Percentiles rank a stretch among this genome's conserved stretches.
Evolutionary conservation across 2,888 invertebrate species (phyloP).

Genomic region (Aradus depressus): DNA sequence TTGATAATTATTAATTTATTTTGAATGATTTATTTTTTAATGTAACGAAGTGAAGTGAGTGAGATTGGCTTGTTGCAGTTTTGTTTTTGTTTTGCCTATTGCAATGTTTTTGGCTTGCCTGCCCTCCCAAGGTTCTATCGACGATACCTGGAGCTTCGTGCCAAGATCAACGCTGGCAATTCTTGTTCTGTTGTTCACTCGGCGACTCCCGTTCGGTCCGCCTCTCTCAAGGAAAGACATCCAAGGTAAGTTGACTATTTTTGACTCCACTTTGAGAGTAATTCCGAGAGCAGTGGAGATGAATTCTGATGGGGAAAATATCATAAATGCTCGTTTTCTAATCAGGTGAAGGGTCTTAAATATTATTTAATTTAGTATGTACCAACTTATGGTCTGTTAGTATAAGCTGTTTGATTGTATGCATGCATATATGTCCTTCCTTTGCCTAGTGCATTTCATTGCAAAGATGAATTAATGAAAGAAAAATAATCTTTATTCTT

Average conservation of each 20-base stretch:
- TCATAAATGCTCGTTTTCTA: no score
- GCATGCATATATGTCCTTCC: no score
- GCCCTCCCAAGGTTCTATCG: conserved; percentile 65
- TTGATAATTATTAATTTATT: not conserved
- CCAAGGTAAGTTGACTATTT: conserved; percentile 32
- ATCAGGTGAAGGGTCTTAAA: no score
- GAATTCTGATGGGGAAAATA: no score
- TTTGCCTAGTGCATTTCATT: no score
- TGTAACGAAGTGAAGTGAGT: conserved; percentile 5
- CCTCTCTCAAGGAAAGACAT: conserved; percentile 46
- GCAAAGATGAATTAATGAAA: no score
- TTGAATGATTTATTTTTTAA: not conserved
- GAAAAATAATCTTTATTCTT: no score
- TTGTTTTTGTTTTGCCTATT: conserved; percentile 18
- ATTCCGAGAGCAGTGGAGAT: no score
- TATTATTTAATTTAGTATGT: no score
- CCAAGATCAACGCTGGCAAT: conserved; percentile 70
- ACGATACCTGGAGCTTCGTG: conserved; percentile 75
- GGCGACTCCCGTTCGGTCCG: conserved; percentile 44
- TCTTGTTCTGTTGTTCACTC: conserved; percentile 58
- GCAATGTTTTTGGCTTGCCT: conserved; percentile 21
- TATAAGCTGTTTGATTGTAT: no score
- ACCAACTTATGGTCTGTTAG: no score
- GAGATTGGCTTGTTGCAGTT: conserved; percentile 1
- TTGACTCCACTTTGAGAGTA: no score